Percentiles rank a stretch among this genome's conserved stretches.
These are phyloP conservation scores for Miltochrista miniata DNA, from an alignment of 2,888 invertebrate genomes.

Conservation along the genomic window DNA sequence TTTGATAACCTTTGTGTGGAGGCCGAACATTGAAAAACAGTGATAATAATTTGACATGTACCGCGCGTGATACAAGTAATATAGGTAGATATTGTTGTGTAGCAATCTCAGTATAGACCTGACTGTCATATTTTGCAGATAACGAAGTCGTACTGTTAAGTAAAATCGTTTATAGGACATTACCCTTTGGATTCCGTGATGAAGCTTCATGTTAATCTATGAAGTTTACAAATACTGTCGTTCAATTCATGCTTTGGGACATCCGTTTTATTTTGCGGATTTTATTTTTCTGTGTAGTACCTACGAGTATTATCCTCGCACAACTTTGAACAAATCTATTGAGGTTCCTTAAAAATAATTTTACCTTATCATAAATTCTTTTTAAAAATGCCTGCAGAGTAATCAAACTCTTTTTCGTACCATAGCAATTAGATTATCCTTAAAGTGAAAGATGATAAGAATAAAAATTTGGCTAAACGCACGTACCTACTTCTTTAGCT, in stretches of 20 bases:
- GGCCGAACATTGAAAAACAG: constrained; percentile 55
- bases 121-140: not conserved
- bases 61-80: constrained; percentile 27
- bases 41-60: constrained; percentile 50
- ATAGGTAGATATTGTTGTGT: not conserved
- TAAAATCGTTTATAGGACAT: constrained; percentile 1
- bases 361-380: too few relatives aligned
- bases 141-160: not conserved
- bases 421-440: too few relatives aligned
- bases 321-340: too few relatives aligned
- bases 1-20: constrained; percentile 63
- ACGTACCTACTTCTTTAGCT: not conserved
- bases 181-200: constrained; percentile 10
- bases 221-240: not conserved
- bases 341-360: too few relatives aligned
- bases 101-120: not conserved
- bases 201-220: constrained; percentile 8
- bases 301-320: too few relatives aligned
- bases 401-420: too few relatives aligned
- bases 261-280: not conserved
- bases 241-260: not conserved
- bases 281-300: not conserved
- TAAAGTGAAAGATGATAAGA: too few relatives aligned
- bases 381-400: too few relatives aligned
- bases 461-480: too few relatives aligned